Evolutionary conservation across 2,888 invertebrate genomes (phyloP).

Genomic region (Aricia artaxerxes): DNA sequence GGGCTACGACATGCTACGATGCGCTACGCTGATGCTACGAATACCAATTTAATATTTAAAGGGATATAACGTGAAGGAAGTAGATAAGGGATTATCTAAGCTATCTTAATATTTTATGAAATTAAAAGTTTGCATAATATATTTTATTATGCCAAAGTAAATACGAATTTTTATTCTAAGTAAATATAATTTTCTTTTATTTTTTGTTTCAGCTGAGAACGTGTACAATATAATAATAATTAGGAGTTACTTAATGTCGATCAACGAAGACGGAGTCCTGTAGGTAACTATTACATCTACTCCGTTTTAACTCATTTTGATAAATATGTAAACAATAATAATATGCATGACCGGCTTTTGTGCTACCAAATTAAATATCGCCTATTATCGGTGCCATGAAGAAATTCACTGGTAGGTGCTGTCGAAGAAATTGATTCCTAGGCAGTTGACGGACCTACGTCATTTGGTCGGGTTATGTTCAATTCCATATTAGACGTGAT

Average conservation of each 20-base stretch:
- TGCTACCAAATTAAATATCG: neutral
- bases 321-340: neutral
- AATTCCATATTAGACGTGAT: too few species aligned
- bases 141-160: too few species aligned
- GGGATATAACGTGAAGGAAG: too few species aligned
- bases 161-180: too few species aligned
- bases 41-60: neutral
- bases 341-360: neutral
- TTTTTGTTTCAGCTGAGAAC: conserved; percentile 62
- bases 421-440: too few species aligned
- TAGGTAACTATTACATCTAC: conserved; percentile 47
- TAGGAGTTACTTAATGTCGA: conserved; percentile 70
- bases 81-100: too few species aligned
- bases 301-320: neutral
- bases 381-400: neutral
- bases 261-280: conserved; percentile 71
- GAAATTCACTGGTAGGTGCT: neutral
- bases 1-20: neutral
- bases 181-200: neutral
- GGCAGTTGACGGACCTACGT: too few species aligned
- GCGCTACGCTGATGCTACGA: neutral
- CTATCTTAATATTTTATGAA: neutral
- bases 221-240: conserved; percentile 72
- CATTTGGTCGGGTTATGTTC: too few species aligned
- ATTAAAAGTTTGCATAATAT: too few species aligned